Evolutionary conservation across 2,797 vertebrate species (phyloP), one percentile per base, ranked within the genome.

Genomic region (Chanos chanos): DNA sequence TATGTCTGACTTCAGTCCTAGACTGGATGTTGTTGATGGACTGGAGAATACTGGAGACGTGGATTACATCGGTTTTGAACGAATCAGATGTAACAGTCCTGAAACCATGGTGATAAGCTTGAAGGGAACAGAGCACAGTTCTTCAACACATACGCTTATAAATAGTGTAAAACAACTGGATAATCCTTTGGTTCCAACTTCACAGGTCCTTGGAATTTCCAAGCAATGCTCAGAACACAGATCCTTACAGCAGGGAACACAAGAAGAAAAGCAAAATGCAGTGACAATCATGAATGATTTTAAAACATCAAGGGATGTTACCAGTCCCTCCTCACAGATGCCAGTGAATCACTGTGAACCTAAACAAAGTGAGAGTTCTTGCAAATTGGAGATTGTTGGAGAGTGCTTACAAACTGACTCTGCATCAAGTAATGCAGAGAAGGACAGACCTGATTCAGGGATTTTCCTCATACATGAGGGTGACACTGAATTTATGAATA

Each of bases 401-500:
- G 12, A 49, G 24, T 34, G 22, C 4, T 18, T 25, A 34, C 34
- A 22, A 47, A 16, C 3, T 33, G 10, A 25, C 13, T 31, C 61
- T 27, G 36, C 52, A 62, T 53, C 37, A 58, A 47, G 9, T 37
- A 24, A 19, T 37, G 54, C 39, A 12, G 27, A 27, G 22, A 30
- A 19, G 47, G 24, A 41, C 40, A 28, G 21, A 25, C 28, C 18
- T 13, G 36, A 33, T 48, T 16, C 34, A 40, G 48, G 60, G 39
- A 28, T 39, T n/a, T 5, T 9, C 27, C 8, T 43, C 52, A n/a
- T 8, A 1, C 13, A n/a, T 52, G 4, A 19, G n/a, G 28, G 54
- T 31, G 31, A 45, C 2, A 25, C 39, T 13, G 41, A 41, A 45
- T 24, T 24, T 18, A 57, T 72, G 59, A 48, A 54, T 28, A 54